Conservation (phyloP, 1,140 invertebrate species). For the Acarapis woodi region DNA sequence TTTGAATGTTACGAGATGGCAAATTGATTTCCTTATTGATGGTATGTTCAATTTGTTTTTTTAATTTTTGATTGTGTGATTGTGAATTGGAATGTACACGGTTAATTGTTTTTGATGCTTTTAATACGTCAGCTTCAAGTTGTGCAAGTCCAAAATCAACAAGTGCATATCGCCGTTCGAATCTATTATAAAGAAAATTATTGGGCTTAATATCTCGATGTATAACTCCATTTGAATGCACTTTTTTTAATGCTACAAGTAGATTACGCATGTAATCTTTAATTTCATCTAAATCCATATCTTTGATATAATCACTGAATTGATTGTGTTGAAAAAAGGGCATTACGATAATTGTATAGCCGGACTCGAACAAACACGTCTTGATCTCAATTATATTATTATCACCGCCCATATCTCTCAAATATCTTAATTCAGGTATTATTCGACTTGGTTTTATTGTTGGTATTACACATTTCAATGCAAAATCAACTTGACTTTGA, state of each 20-base stretch:
- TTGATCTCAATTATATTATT: conserved; percentile 52
- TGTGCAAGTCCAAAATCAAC: conserved; percentile 69
- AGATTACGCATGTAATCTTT: conserved; percentile 51
- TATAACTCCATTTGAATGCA: conserved; percentile 57
- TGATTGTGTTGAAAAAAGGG: conserved; percentile 51
- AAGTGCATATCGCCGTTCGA: conserved; percentile 35
- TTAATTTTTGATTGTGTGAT: no score
- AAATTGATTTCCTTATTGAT: no score
- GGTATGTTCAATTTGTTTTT: no score
- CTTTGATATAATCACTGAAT: conserved; percentile 36
- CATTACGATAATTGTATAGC: conserved; percentile 64
- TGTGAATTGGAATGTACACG: not conserved
- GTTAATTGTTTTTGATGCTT: not conserved
- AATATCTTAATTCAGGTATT: conserved; percentile 13
- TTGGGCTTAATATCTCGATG: conserved; percentile 76
- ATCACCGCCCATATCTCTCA: conserved; percentile 25
- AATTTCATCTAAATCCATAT: conserved; percentile 29
- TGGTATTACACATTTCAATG: conserved; percentile 14
- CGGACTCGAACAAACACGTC: conserved; percentile 39
- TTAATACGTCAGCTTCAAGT: not conserved
- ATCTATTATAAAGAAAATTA: conserved; percentile 61
- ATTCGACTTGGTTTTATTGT: conserved; percentile 13
- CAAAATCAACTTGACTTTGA: conserved; percentile 9
- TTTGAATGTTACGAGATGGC: no score
- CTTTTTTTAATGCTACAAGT: conserved; percentile 38